Base-by-base conservation (phyloP, 2,797 vertebrate species). In the Huso huso region DNA sequence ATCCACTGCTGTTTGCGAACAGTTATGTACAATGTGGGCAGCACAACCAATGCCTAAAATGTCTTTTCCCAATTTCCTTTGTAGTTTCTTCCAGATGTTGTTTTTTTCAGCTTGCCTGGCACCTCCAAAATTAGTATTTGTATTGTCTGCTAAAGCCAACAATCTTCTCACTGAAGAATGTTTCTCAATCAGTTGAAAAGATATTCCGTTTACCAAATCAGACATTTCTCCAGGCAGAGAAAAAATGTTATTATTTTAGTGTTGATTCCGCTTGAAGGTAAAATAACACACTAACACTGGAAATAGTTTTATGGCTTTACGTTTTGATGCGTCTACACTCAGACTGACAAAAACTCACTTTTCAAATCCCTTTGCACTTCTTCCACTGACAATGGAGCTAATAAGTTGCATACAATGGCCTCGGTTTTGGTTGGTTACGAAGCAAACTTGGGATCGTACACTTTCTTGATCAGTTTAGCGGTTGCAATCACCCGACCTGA, bases 181-280 rank as follows among this genome's bases (percentile, higher is more conserved):
- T 23, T 12, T 53, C 63, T 52, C 49, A 13, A 65, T 65, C 62
- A 63, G n/a, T 15, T 63, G 23, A n/a, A 15, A n/a, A 55, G n/a
- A 55, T 55, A 55, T 55, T 55, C n/a, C 6, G 52, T 55, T 13
- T 53, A 8, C n/a, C n/a, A n/a, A n/a, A n/a, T n/a, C 15, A 53
- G 4, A 50, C 6, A 50, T 53, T 53, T 65, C n/a, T 10, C 51
- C 63, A 15, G 63, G 13, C 4, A 50, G 13, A n/a, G 50, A 53
- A 37, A 51, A 53, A 65, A 65, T 6, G 23, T 10, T 15, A 53
- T 52, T 37, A 37, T 37, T 37, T 37, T 37, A 37, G 23, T 11
- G 51, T 53, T 37, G n/a, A 51, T 51, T n/a, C 4, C 50, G 11
- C 3, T 55, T 12, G 18, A n/a, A n/a, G 53, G 52, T 55, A 58